phyloP scores from a whole-genome alignment of 2,113 vertebrate genomes.

The Narcine bancroftii region DNA sequence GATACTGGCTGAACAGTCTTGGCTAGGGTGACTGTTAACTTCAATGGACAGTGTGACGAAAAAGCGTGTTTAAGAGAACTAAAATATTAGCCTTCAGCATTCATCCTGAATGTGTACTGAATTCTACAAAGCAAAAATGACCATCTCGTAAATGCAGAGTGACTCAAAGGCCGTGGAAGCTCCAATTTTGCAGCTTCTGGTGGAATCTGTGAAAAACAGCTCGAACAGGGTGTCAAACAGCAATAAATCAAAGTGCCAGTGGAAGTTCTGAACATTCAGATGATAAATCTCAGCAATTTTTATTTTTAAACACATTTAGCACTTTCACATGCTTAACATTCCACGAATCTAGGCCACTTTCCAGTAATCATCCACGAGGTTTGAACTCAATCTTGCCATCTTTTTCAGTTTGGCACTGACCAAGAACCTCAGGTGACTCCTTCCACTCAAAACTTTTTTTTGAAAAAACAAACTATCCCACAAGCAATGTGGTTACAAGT shows the following conservation, averaged over 20 bases:
- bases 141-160: neutral
- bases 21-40: neutral
- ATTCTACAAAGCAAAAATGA: no score
- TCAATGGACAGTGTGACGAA: neutral
- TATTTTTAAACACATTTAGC: no score
- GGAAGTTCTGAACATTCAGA: neutral
- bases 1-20: neutral
- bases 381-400: neutral
- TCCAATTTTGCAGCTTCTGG: neutral
- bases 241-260: neutral
- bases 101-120: no score
- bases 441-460: neutral
- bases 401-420: neutral
- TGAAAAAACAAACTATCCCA: neutral
- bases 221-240: neutral
- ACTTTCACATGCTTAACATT: neutral
- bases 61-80: neutral
- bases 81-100: no score
- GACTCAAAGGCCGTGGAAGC: neutral
- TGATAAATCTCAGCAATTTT: neutral
- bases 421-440: neutral
- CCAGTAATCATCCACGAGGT: neutral
- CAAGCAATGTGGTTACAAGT: neutral
- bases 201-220: neutral
- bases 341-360: neutral